Conservation (phyloP, 2,888 invertebrate species). For the Keiferia lycopersicella region DNA sequence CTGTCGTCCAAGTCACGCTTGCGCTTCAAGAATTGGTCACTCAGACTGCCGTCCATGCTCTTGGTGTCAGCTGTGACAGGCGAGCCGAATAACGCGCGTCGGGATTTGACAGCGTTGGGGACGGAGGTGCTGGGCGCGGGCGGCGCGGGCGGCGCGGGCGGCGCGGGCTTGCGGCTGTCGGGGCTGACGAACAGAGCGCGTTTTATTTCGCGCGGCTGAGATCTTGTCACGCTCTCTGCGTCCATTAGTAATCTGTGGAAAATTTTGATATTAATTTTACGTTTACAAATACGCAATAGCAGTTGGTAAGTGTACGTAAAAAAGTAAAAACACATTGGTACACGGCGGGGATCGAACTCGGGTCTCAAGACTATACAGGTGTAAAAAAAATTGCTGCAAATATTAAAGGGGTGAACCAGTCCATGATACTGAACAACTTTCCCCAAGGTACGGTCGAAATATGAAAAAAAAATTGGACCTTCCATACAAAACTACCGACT, state of each 20-base stretch:
- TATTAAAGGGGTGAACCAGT: too few species aligned
- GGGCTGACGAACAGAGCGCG: conserved; percentile 89
- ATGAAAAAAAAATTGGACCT: too few species aligned
- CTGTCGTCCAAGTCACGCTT: conserved; percentile 73
- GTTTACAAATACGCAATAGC: too few species aligned
- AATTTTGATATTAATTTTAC: neutral
- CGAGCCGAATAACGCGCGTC: conserved; percentile 84
- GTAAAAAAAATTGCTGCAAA: too few species aligned
- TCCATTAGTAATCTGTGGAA: conserved; percentile 62
- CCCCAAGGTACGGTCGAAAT: too few species aligned
- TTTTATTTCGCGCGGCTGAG: conserved; percentile 80
- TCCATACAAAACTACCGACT: too few species aligned
- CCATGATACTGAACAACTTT: too few species aligned
- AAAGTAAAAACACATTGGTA: too few species aligned
- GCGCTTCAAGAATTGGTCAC: conserved; percentile 66
- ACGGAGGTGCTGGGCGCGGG: conserved; percentile 62
- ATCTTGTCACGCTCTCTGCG: conserved; percentile 55
- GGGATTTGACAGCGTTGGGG: conserved; percentile 81
- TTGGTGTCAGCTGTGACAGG: conserved; percentile 74
- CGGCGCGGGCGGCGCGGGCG: conserved; percentile 50
- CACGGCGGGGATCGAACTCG: too few species aligned
- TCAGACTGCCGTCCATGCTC: conserved; percentile 52
- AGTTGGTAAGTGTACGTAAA: too few species aligned
- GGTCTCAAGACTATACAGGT: too few species aligned
- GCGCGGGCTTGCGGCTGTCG: conserved; percentile 64